phyloP scores from a whole-genome alignment of 1,140 invertebrate species.

The Zaprionus taronus region DNA sequence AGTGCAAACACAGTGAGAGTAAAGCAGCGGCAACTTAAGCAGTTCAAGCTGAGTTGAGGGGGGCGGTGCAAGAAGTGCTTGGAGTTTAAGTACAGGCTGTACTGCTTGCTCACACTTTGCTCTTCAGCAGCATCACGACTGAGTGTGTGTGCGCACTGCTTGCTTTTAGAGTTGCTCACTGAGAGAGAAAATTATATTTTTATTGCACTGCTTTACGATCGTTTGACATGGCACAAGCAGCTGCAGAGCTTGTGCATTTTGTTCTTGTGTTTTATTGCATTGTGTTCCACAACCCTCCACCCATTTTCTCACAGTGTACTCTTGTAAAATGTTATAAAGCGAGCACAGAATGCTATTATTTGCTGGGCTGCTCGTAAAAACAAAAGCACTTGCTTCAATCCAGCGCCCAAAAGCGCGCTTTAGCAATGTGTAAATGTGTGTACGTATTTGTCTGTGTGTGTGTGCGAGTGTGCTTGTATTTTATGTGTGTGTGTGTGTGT shows the following conservation, averaged over 20 bases:
- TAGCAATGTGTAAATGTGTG: constrained; percentile 16
- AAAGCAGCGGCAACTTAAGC: constrained; percentile 3
- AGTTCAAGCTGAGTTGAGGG: neutral
- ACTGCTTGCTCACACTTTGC: neutral
- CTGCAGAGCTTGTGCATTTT: neutral
- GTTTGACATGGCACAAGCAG: neutral
- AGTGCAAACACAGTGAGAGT: neutral
- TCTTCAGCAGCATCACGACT: neutral
- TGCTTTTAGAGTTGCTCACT: neutral
- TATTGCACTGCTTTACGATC: constrained; percentile 8
- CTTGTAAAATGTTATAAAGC: constrained; percentile 39
- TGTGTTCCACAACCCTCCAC: neutral
- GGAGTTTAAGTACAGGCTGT: neutral
- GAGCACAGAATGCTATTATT: constrained; percentile 47
- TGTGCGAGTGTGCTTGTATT: neutral
- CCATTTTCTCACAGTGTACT: constrained; percentile 32
- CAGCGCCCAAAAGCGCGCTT: constrained; percentile 44
- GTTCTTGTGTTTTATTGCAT: neutral
- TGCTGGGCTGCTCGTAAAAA: constrained; percentile 54
- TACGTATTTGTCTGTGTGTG: constrained; percentile 4
- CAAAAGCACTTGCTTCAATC: constrained; percentile 51
- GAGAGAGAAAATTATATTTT: neutral
- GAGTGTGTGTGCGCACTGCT: neutral
- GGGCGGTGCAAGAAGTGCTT: neutral
- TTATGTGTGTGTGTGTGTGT: constrained; percentile 32